phyloP scores from a whole-genome alignment of 2,797 vertebrate species.

The Dermochelys coriacea region DNA sequence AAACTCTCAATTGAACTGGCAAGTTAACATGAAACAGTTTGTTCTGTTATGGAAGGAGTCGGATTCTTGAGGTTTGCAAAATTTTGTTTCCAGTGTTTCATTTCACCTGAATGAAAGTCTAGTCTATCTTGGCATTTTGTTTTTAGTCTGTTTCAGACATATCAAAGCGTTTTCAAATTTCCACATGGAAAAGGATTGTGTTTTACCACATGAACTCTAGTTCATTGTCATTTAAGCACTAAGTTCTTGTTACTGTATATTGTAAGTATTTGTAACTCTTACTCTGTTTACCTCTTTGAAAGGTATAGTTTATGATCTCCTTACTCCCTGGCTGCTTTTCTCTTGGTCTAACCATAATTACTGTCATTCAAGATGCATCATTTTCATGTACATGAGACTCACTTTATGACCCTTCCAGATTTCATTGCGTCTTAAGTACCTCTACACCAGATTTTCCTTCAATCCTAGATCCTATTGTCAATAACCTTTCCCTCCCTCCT shows the following conservation, averaged over 20 bases:
- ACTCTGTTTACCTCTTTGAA: neutral
- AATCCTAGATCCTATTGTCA: neutral
- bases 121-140: neutral
- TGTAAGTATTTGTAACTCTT: neutral
- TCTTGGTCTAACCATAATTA: neutral
- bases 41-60: neutral
- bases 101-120: neutral
- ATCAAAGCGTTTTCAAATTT: neutral
- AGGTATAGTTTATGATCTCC: neutral
- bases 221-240: neutral
- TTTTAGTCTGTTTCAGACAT: neutral
- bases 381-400: neutral
- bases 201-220: neutral
- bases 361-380: neutral
- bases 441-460: neutral
- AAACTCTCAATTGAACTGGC: neutral
- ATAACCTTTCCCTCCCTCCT: neutral
- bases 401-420: fast-evolving
- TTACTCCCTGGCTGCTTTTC: neutral
- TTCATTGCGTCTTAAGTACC: neutral
- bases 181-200: neutral
- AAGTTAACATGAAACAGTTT: neutral
- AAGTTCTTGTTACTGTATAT: neutral
- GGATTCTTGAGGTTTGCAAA: neutral
- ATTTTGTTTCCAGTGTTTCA: neutral